Evolutionary conservation across 2,888 invertebrate genomes (phyloP).

Genomic region (Coenonympha arcania): DNA sequence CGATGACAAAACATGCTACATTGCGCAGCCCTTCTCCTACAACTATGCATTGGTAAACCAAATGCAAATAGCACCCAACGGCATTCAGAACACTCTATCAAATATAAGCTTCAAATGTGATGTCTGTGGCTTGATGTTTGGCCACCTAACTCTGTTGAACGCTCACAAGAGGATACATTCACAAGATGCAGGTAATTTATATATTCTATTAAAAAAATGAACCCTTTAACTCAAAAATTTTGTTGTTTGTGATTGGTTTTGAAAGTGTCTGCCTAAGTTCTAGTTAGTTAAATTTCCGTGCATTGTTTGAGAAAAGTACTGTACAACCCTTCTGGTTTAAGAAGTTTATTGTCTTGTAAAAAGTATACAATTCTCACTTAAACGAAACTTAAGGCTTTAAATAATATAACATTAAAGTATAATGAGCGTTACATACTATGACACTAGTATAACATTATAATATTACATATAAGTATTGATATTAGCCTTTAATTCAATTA

Average conservation of each 20-base stretch:
- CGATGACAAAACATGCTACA: slow-evolving; percentile 82
- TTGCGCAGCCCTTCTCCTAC: slow-evolving; percentile 82
- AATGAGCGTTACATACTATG: no score
- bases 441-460: no score
- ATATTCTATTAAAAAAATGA: background rate
- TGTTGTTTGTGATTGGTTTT: background rate
- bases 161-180: slow-evolving; percentile 89
- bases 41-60: slow-evolving; percentile 90
- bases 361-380: no score
- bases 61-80: slow-evolving; percentile 84
- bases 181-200: slow-evolving; percentile 67
- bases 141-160: slow-evolving; percentile 85
- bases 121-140: slow-evolving; percentile 89
- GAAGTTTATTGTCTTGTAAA: no score
- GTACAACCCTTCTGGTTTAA: no score
- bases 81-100: slow-evolving; percentile 80
- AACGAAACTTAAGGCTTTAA: no score
- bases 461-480: no score
- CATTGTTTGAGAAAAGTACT: no score
- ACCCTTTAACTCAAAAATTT: background rate
- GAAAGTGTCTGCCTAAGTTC: background rate
- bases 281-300: no score
- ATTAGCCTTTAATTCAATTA: no score
- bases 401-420: no score
- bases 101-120: slow-evolving; percentile 92